These are phyloP conservation scores for Drosophila albomicans DNA, from an alignment of 1,140 invertebrate species.

Conservation along the genomic window DNA sequence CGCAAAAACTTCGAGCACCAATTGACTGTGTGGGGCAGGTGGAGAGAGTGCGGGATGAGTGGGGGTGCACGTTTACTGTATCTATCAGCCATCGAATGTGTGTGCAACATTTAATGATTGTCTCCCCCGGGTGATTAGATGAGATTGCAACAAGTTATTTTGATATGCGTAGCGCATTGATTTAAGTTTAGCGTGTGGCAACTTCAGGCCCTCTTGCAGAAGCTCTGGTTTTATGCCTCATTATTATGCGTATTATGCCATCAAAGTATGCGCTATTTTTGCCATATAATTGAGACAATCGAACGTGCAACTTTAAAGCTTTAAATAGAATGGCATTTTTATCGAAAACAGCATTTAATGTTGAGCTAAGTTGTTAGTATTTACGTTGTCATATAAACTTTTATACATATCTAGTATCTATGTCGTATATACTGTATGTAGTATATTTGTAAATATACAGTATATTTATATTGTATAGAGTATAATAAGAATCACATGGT, in stretches of 20 bases:
- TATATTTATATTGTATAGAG: too few species aligned
- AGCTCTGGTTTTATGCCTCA: neutral
- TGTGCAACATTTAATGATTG: slow-evolving; percentile 20
- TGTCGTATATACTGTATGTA: too few species aligned
- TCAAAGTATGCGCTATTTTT: neutral
- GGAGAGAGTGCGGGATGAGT: too few species aligned
- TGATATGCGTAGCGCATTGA: neutral
- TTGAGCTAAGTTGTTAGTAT: too few species aligned
- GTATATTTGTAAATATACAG: too few species aligned
- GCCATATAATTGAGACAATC: neutral
- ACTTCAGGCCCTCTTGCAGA: neutral
- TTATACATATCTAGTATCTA: too few species aligned
- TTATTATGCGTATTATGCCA: neutral
- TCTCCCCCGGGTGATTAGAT: slow-evolving; percentile 16
- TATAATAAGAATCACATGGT: too few species aligned
- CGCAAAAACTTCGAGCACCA: slow-evolving; percentile 40
- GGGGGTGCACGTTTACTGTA: neutral
- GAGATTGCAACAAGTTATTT: slow-evolving; percentile 29
- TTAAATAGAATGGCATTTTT: neutral
- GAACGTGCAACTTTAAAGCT: neutral
- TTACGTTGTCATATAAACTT: too few species aligned
- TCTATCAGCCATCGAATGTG: neutral
- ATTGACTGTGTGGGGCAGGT: slow-evolving; percentile 22
- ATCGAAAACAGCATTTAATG: neutral
- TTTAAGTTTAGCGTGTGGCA: slow-evolving; percentile 12